Evolutionary conservation across 2,888 invertebrate genomes (phyloP).

Genomic region (Heteromyza rotundicornis): DNA sequence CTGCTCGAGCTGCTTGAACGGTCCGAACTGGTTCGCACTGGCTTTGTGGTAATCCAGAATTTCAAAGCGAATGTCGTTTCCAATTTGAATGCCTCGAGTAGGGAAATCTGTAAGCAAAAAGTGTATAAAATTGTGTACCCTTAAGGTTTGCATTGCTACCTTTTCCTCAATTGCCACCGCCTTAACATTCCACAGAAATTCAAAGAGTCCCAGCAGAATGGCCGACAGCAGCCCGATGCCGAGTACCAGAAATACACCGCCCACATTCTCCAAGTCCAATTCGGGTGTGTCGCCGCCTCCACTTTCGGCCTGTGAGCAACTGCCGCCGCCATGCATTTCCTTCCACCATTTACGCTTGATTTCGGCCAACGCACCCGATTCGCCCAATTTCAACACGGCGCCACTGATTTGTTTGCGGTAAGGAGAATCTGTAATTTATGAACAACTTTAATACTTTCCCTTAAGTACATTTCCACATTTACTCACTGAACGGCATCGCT

Average conservation of each 20-base stretch:
- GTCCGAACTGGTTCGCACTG: conserved; percentile 63
- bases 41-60: conserved; percentile 77
- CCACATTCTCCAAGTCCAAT: conserved; percentile 72
- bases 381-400: conserved; percentile 88
- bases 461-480: conserved; percentile 28
- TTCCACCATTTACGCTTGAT: conserved; percentile 95
- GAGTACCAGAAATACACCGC: conserved; percentile 89
- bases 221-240: conserved; percentile 76
- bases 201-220: conserved; percentile 76
- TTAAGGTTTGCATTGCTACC: too few species aligned
- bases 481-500: conserved; percentile 88
- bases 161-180: conserved; percentile 78
- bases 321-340: conserved; percentile 66
- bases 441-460: background rate
- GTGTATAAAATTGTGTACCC: too few species aligned
- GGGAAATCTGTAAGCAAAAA: conserved; percentile 68
- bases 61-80: conserved; percentile 76
- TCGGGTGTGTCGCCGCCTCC: conserved; percentile 55
- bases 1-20: conserved; percentile 38
- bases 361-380: conserved; percentile 78
- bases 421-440: conserved; percentile 75
- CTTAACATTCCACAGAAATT: conserved; percentile 85
- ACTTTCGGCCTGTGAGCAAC: conserved; percentile 43
- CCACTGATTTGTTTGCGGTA: conserved; percentile 83
- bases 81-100: conserved; percentile 71